phyloP scores from a whole-genome alignment of 1,140 invertebrate species.

The Sogatella furcifera region DNA sequence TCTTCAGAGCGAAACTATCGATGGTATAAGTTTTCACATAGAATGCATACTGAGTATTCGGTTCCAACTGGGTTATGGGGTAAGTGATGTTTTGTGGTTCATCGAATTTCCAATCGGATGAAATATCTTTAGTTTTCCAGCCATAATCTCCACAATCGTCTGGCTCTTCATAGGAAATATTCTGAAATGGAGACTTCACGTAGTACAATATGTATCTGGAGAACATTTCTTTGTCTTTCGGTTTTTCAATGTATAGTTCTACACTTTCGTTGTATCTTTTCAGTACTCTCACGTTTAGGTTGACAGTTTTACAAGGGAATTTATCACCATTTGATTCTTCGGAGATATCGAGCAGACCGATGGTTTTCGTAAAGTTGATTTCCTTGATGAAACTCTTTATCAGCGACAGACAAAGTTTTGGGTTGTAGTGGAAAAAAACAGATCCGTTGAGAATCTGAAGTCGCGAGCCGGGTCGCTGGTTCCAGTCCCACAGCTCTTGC shows the following conservation, averaged over 20 bases:
- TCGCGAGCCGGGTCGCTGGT: conserved; percentile 32
- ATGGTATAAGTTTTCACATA: conserved; percentile 84
- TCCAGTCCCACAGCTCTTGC: conserved; percentile 74
- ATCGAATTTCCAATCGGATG: conserved; percentile 6
- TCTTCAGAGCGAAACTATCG: conserved; percentile 49
- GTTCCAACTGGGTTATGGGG: conserved; percentile 52
- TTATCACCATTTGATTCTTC: conserved; percentile 80
- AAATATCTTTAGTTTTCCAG: conserved; percentile 37
- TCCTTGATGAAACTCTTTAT: conserved; percentile 42
- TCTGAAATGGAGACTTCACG: conserved; percentile 47
- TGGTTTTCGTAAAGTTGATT: too few species aligned
- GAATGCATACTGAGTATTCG: conserved; percentile 76
- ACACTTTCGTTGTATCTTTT: background rate
- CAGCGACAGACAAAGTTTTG: conserved; percentile 75
- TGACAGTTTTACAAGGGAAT: conserved; percentile 58
- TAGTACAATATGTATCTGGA: conserved; percentile 17
- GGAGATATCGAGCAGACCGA: conserved; percentile 51
- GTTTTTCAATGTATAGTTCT: conserved; percentile 5
- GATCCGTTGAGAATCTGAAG: conserved; percentile 45
- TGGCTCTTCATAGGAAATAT: conserved; percentile 66
- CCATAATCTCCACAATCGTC: conserved; percentile 71
- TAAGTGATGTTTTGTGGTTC: conserved; percentile 19
- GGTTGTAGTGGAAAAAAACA: conserved; percentile 87
- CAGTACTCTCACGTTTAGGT: conserved; percentile 15
- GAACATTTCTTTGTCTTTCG: background rate